Percentiles rank a stretch among this genome's conserved stretches.
phyloP scores from a whole-genome alignment of 2,113 vertebrate genomes.

The Oriolus oriolus region DNA sequence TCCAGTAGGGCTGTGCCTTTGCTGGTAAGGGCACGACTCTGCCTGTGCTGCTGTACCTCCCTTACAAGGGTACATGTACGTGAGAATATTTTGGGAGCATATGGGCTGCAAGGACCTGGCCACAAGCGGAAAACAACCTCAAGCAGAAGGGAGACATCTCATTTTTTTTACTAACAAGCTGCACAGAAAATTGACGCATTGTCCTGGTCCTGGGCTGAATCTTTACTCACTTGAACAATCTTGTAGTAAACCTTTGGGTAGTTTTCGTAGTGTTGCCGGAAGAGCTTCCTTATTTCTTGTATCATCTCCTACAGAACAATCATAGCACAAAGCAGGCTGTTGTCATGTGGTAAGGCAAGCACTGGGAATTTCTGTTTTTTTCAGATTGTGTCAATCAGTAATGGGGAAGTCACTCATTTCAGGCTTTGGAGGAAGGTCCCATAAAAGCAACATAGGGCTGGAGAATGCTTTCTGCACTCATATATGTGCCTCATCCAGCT shows the following conservation, averaged over 20 bases:
- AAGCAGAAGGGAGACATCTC: background rate
- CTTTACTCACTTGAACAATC: background rate
- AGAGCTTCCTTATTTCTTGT: background rate
- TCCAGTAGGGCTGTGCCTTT: background rate
- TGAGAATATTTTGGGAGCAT: background rate
- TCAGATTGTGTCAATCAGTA: background rate
- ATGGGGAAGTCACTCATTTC: background rate
- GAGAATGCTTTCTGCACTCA: background rate
- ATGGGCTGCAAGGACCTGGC: background rate
- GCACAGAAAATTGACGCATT: background rate
- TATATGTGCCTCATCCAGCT: background rate
- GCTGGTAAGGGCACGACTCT: background rate
- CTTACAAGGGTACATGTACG: background rate
- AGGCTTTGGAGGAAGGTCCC: background rate
- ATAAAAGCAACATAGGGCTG: background rate
- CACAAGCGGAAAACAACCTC: background rate
- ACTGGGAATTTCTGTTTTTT: background rate
- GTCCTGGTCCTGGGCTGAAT: background rate
- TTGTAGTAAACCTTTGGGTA: accelerated
- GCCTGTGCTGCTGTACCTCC: background rate
- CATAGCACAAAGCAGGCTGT: background rate
- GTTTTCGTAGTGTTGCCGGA: background rate
- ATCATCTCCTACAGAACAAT: background rate
- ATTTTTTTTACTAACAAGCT: background rate
- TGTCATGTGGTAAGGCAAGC: background rate